Base-by-base conservation (phyloP, 2,113 vertebrate genomes). In the Heterotilapia buettikoferi region DNA sequence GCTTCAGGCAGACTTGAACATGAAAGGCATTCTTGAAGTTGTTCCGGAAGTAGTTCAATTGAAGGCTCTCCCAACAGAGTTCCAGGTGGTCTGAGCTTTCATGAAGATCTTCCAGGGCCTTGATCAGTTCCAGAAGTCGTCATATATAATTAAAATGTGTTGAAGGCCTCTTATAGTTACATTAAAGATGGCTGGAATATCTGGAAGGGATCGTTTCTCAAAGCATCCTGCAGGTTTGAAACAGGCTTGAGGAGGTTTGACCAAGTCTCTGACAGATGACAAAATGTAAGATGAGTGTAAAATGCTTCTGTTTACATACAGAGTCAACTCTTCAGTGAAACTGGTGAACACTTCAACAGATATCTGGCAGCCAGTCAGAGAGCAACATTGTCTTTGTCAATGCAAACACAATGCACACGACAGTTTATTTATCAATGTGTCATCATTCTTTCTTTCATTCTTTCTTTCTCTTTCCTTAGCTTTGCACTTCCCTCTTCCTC, bases 401-500 rank as follows among this genome's bases (percentile, higher is more conserved):
- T 3, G 59, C 45, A 26, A 24, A n/a, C 13, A 1, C 26, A 59
- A 66, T 0, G 43, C 43, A 50, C 43, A 50, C 16, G 0, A 0
- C 4, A 29, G 71, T 19, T 29, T 47, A 76, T 73, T 45, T 2
- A 40, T 71, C 76, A 36, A 43, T 71, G 56, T 85, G 66, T 85
- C 85, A 82, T 71, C 5, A 0, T 61, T 31, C 79, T 50, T 84
- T 83, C 36, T 89, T 83, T 85, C 89, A 87, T 92, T 87, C 87
- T 92, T 84, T 63, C 88, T 90, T 93, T 89, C 85, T 93, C 90
- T 90, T 50, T 12, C 16, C 24, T 50, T 76, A 12, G 43, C 24
- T 31, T 47, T 45, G 68, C 24, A 11, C 18, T 59, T n/a, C 21
- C 50, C 24, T 24, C 5, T 19, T 21, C 18, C 11, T 61, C n/a